Evolutionary conservation across 2,888 invertebrate species (phyloP).

Genomic region (Pantelozetes paolii): DNA sequence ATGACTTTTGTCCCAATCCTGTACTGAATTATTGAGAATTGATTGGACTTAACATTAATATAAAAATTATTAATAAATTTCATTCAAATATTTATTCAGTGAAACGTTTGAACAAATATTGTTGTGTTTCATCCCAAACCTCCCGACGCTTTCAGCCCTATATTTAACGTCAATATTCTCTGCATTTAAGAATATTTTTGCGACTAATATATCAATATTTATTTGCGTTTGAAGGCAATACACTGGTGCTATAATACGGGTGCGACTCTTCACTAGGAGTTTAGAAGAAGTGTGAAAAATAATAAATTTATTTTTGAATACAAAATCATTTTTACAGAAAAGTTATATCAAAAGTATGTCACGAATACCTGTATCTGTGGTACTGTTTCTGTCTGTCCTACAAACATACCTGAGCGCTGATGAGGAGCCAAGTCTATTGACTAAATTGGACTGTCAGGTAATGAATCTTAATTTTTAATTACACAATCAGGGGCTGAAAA

Average conservation of each 20-base stretch:
- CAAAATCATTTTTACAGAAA: neutral
- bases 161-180: too few relatives aligned
- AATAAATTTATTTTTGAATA: neutral
- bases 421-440: constrained; percentile 25
- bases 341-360: constrained; percentile 20
- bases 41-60: neutral
- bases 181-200: too few relatives aligned
- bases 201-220: too few relatives aligned
- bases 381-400: constrained; percentile 11
- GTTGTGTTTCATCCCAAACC: too few relatives aligned
- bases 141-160: too few relatives aligned
- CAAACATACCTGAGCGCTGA: constrained; percentile 13
- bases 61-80: neutral
- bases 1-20: constrained; percentile 6
- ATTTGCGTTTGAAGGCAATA: too few relatives aligned
- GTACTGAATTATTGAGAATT: neutral
- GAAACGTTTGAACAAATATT: constrained; percentile 19
- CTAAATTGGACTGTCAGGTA: constrained; percentile 30
- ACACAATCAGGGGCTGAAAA: too few relatives aligned
- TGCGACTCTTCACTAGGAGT: constrained; percentile 14
- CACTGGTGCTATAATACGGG: constrained; percentile 1
- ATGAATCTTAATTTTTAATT: neutral
- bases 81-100: constrained; percentile 15
- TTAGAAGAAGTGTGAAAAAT: constrained; percentile 2
- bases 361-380: neutral